A percentile compares a stretch with the other conserved stretches of the same genome.
Evolutionary conservation across 2,113 vertebrate genomes (phyloP).

Genomic region (Lanius ludovicianus): DNA sequence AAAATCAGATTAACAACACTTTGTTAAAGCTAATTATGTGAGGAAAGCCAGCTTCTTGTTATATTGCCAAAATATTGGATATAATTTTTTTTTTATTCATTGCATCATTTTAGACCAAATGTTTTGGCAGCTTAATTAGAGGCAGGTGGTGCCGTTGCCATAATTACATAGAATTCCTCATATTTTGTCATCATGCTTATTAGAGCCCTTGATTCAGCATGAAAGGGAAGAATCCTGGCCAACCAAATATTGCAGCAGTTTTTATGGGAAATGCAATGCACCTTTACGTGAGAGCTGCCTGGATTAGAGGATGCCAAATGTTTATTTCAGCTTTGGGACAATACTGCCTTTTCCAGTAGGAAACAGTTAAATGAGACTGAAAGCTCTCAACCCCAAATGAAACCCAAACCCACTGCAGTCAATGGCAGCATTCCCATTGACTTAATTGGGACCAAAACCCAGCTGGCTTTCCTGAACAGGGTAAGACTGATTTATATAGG

Average conservation of each 20-base stretch:
- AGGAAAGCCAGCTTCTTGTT: constrained; percentile 30
- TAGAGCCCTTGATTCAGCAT: constrained; percentile 36
- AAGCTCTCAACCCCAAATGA: not conserved
- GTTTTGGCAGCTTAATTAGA: constrained; percentile 73
- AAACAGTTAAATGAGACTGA: not conserved
- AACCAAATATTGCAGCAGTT: not conserved
- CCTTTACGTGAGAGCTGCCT: not conserved
- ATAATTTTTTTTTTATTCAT: not conserved
- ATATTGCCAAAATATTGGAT: constrained; percentile 15
- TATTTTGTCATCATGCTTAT: constrained; percentile 67
- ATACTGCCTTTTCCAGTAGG: not conserved
- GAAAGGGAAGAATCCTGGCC: constrained; percentile 31
- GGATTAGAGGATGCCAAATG: not conserved
- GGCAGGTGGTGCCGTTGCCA: constrained; percentile 51
- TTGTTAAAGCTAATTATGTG: constrained; percentile 46
- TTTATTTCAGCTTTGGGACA: not conserved
- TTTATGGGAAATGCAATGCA: not conserved
- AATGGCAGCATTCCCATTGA: not conserved
- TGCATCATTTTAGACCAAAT: constrained; percentile 61
- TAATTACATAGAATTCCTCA: constrained; percentile 62
- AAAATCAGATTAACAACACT: constrained; percentile 46
- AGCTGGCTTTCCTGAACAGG: not conserved
- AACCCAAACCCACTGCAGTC: not conserved
- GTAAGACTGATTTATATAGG: not conserved
- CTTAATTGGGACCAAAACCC: constrained; percentile 21